Evolutionary conservation across 2,888 invertebrate species (phyloP).

Genomic region (Apamea crenata): DNA sequence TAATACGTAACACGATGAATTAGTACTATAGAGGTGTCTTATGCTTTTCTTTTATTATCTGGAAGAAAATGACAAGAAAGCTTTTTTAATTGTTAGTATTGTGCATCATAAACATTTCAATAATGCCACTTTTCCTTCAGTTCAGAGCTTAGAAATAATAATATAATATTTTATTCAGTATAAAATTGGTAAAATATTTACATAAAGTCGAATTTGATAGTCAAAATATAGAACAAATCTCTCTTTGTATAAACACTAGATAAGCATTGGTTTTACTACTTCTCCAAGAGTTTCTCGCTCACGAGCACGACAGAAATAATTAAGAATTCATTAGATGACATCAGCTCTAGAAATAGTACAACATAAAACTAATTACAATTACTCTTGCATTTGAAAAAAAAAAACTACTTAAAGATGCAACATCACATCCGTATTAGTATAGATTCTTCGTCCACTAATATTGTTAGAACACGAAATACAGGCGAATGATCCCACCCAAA

Average conservation of each 20-base stretch:
- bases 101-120: not conserved
- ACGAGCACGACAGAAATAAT: constrained; percentile 22
- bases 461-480: not conserved
- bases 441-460: not conserved
- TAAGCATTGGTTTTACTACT: not conserved
- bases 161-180: too few relatives aligned
- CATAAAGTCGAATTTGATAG: too few relatives aligned
- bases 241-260: not conserved
- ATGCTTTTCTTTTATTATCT: not conserved
- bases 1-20: constrained; percentile 17
- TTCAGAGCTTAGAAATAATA: not conserved
- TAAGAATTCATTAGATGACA: constrained; percentile 35
- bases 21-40: not conserved
- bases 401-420: constrained; percentile 19
- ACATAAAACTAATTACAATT: not conserved
- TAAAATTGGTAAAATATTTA: too few relatives aligned
- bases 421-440: not conserved
- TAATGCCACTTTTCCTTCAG: not conserved
- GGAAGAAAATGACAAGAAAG: not conserved
- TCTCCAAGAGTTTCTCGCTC: constrained; percentile 1
- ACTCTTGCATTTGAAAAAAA: not conserved
- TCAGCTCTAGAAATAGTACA: constrained; percentile 33
- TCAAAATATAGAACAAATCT: not conserved
- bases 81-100: not conserved
- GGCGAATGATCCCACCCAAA: not conserved